phyloP scores from a whole-genome alignment of 2,888 invertebrate genomes.

The Serrognathus titanus region DNA sequence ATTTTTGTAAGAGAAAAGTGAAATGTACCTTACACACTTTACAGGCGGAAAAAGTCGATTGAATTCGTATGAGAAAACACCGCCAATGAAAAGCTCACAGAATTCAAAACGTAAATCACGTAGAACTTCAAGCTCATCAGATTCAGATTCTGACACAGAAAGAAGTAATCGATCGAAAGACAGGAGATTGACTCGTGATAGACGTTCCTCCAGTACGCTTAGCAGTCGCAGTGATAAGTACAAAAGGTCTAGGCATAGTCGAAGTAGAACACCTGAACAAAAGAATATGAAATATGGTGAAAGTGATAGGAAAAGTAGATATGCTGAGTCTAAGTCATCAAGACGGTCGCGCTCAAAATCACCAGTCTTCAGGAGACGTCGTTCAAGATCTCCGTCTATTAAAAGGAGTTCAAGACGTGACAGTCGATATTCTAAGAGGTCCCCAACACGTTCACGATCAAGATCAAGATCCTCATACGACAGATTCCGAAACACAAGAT shows the following conservation, averaged over 20 bases:
- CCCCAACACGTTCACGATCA: slow-evolving; percentile 19
- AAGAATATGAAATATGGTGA: slow-evolving; percentile 18
- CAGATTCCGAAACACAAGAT: slow-evolving; percentile 22
- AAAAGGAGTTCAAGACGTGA: slow-evolving; percentile 6
- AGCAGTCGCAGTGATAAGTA: slow-evolving; percentile 25
- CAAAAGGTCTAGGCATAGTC: slow-evolving; percentile 25
- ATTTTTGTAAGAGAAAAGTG: background rate
- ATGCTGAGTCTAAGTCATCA: slow-evolving; percentile 15
- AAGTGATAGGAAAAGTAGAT: slow-evolving; percentile 16
- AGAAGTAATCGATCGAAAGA: slow-evolving; percentile 13
- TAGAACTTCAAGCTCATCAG: slow-evolving; percentile 21
- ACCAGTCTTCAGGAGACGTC: slow-evolving; percentile 19
- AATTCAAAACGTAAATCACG: slow-evolving; percentile 19
- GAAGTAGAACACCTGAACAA: slow-evolving; percentile 21
- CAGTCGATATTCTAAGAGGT: slow-evolving; percentile 15
- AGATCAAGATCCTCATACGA: slow-evolving; percentile 21
- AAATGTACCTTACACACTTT: slow-evolving; percentile 7
- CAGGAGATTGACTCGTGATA: slow-evolving; percentile 14
- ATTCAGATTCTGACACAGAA: slow-evolving; percentile 23
- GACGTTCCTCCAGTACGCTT: slow-evolving; percentile 25
- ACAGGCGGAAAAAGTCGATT: slow-evolving; percentile 16
- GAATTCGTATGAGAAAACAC: slow-evolving; percentile 14
- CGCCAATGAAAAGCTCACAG: slow-evolving; percentile 13
- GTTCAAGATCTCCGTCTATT: slow-evolving; percentile 17
- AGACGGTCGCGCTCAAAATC: slow-evolving; percentile 23